Evolutionary conservation across 2,113 vertebrate genomes (phyloP).

Genomic region (Terrapene triunguis): DNA sequence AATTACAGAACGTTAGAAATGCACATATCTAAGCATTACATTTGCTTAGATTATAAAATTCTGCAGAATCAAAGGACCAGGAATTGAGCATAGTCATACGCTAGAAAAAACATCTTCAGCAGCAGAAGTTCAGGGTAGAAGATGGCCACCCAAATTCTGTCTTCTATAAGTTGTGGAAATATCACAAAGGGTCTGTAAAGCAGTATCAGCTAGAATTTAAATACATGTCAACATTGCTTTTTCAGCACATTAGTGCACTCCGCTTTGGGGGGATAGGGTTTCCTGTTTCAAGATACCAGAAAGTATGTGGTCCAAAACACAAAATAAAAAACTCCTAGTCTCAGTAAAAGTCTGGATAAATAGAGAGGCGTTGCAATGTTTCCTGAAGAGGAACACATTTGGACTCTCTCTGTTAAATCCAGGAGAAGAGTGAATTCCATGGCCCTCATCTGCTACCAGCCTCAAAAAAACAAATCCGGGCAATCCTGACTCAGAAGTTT

Average conservation of each 20-base stretch:
- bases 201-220: not conserved
- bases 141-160: not conserved
- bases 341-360: not conserved
- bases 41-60: not conserved
- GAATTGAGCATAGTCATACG: not conserved
- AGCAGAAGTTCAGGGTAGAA: not conserved
- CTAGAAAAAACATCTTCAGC: not conserved
- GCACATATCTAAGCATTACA: not conserved
- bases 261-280: not conserved
- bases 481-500: not conserved
- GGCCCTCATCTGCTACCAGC: not conserved
- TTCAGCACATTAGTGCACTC: not conserved
- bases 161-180: not conserved
- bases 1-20: not conserved
- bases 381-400: not conserved
- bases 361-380: not conserved
- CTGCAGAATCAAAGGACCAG: not conserved
- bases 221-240: not conserved
- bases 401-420: too few relatives aligned
- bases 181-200: not conserved
- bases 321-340: not conserved
- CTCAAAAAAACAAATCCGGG: not conserved
- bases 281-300: not conserved
- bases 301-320: not conserved
- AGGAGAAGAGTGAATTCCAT: too few relatives aligned